These are phyloP conservation scores for Gouania willdenowi DNA, from an alignment of 2,797 vertebrate genomes.

Conservation along the genomic window DNA sequence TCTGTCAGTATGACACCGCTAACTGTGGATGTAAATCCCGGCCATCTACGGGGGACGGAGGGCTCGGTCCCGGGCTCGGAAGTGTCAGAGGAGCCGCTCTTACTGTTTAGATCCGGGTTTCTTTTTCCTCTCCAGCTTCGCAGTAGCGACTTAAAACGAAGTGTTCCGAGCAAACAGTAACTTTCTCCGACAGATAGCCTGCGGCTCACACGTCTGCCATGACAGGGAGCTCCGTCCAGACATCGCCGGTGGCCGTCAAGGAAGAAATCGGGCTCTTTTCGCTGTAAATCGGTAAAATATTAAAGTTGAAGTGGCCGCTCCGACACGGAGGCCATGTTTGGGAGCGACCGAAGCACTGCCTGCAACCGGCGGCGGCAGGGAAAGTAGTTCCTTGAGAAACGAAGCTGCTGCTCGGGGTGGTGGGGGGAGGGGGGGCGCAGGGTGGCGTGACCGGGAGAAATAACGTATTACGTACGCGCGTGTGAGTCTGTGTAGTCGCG, in stretches of 20 bases:
- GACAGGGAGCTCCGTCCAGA: constrained; percentile 24
- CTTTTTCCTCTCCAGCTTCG: constrained; percentile 75
- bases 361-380: constrained; percentile 68
- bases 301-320: constrained; percentile 82
- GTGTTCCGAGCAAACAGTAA: constrained; percentile 54
- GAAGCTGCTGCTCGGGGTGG: background rate
- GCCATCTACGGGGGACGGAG: background rate
- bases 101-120: constrained; percentile 78
- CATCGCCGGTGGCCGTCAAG: constrained; percentile 54
- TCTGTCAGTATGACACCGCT: background rate
- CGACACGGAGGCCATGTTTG: constrained; percentile 86
- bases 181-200: constrained; percentile 60
- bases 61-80: constrained; percentile 2
- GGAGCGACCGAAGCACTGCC: constrained; percentile 77
- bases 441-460: accelerated
- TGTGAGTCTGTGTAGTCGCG: constrained; percentile 52
- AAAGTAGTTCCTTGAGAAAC: constrained; percentile 70
- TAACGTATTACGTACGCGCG: accelerated
- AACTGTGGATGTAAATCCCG: background rate
- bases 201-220: constrained; percentile 37
- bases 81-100: constrained; percentile 38
- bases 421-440: accelerated
- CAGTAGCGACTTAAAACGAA: constrained; percentile 73
- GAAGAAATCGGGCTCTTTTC: constrained; percentile 38
- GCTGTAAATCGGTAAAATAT: constrained; percentile 63